Evolutionary conservation across 2,797 vertebrate species (phyloP).

Genomic region (Sternarchorhynchus goeldii): DNA sequence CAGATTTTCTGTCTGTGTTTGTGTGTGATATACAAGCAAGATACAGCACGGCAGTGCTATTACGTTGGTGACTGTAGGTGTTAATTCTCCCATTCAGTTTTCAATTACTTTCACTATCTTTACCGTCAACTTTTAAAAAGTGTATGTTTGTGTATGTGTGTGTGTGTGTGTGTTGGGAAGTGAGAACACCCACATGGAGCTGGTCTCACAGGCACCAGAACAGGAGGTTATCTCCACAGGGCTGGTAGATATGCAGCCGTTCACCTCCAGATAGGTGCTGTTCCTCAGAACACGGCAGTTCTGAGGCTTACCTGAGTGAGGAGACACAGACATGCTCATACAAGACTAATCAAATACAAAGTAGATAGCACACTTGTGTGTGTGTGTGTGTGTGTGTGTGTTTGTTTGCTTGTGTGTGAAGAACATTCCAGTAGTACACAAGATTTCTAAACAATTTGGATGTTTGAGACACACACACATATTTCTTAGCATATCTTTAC

Average conservation of each 20-base stretch:
- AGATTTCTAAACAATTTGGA: too few relatives aligned
- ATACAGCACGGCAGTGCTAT: not conserved
- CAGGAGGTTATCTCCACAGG: slow-evolving; percentile 79
- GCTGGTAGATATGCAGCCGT: slow-evolving; percentile 70
- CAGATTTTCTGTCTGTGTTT: slow-evolving; percentile 3
- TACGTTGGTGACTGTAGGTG: not conserved
- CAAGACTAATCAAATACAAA: not conserved
- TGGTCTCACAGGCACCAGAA: slow-evolving; percentile 79
- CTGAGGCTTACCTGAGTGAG: slow-evolving; percentile 59
- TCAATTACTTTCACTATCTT: not conserved
- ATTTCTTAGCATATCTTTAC: too few relatives aligned
- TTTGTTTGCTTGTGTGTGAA: too few relatives aligned
- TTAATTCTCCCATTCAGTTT: not conserved
- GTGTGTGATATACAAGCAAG: not conserved
- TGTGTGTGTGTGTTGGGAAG: not conserved
- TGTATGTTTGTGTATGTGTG: not conserved
- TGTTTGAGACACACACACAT: too few relatives aligned
- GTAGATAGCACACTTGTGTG: not conserved
- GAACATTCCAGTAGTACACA: too few relatives aligned
- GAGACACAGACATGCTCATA: not conserved
- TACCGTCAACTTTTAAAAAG: not conserved
- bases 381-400: too few relatives aligned
- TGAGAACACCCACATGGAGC: slow-evolving; percentile 78
- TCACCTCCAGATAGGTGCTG: slow-evolving; percentile 64
- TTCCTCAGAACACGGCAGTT: slow-evolving; percentile 69